A percentile compares a stretch with the other conserved stretches of the same genome.
These are phyloP conservation scores for Enteromius radiatus DNA, from an alignment of 2,797 vertebrate species.

Conservation along the genomic window DNA sequence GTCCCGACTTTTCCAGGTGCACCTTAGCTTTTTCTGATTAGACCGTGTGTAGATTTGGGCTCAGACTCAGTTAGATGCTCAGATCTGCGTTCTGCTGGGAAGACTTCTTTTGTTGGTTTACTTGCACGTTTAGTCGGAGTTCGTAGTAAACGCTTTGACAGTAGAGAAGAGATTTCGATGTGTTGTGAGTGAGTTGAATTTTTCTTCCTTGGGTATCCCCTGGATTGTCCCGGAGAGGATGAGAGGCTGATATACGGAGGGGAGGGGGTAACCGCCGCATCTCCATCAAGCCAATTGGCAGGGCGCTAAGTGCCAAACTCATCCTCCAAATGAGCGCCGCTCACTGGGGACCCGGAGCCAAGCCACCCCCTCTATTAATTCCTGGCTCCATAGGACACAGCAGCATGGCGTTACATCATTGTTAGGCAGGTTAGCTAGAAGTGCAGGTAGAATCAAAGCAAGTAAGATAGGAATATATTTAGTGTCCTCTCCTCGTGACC, in stretches of 20 bases:
- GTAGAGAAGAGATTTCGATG: constrained; percentile 8
- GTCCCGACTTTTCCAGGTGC: constrained; percentile 44
- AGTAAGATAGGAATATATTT: not conserved
- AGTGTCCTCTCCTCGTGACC: not conserved
- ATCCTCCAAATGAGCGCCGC: constrained; percentile 54
- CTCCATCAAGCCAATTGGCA: constrained; percentile 60
- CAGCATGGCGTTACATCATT: constrained; percentile 52
- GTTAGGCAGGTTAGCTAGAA: constrained; percentile 54
- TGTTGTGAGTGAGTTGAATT: constrained; percentile 3
- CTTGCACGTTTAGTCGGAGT: not conserved
- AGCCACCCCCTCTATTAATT: constrained; percentile 57
- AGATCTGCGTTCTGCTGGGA: not conserved
- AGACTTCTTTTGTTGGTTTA: not conserved
- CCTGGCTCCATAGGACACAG: constrained; percentile 32
- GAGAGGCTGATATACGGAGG: constrained; percentile 13
- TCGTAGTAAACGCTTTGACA: constrained; percentile 5
- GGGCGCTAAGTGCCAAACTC: constrained; percentile 59
- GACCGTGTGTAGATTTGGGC: constrained; percentile 24
- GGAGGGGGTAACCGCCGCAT: constrained; percentile 45
- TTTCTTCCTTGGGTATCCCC: constrained; percentile 6
- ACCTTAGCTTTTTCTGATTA: constrained; percentile 13
- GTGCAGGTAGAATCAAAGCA: constrained; percentile 27
- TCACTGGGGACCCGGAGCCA: constrained; percentile 30
- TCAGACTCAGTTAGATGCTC: not conserved
- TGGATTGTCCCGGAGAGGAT: constrained; percentile 26